A percentile compares a stretch with the other conserved stretches of the same genome.
Evolutionary conservation across 30 jellyfish, hydroid and myxozoan species (phyloP).

Genomic region (Catostylus mosaicus): DNA sequence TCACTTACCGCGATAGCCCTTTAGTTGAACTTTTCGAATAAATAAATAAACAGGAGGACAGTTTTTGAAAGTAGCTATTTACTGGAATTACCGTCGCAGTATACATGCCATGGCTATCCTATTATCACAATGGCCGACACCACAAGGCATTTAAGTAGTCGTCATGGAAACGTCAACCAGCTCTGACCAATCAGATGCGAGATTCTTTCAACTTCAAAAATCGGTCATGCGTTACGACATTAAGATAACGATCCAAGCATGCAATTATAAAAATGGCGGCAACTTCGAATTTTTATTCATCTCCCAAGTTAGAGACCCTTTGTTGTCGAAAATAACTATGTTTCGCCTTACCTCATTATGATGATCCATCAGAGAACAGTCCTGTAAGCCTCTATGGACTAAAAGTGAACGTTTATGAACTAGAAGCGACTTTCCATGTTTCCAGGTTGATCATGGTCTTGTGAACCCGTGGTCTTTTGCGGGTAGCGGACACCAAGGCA

Average conservation of each 20-base stretch:
- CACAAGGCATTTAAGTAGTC: constrained; percentile 76
- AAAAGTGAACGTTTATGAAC: neutral
- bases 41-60: constrained; percentile 13
- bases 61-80: constrained; percentile 29
- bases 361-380: neutral
- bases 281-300: constrained; percentile 47
- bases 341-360: neutral
- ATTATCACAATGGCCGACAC: constrained; percentile 85
- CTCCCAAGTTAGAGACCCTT: constrained; percentile 8
- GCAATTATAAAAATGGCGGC: constrained; percentile 67
- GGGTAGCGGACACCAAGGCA: constrained; percentile 61
- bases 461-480: constrained; percentile 65
- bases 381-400: neutral
- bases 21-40: neutral
- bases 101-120: constrained; percentile 79
- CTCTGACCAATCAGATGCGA: constrained; percentile 53
- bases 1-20: constrained; percentile 27
- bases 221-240: constrained; percentile 72
- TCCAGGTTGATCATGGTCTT: constrained; percentile 14
- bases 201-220: constrained; percentile 23
- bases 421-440: too few species aligned
- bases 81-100: constrained; percentile 31
- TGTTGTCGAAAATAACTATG: neutral
- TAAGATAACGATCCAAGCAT: constrained; percentile 40
- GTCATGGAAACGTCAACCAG: constrained; percentile 84